Conservation (phyloP, 2,888 invertebrate genomes). For the Pyrocoelia pectoralis region DNA sequence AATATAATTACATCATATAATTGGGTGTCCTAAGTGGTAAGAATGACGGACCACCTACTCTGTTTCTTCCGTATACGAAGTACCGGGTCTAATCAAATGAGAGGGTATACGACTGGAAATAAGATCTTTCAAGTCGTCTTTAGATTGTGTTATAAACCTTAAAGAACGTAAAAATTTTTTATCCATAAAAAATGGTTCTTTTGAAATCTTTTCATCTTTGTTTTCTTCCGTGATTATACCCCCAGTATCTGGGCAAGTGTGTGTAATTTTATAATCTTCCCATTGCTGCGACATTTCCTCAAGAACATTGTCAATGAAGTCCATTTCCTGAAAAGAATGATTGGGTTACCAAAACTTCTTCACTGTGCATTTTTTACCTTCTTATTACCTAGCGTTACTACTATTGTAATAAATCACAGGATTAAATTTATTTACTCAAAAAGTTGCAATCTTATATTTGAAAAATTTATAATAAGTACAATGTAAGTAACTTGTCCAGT, state of each 20-base stretch:
- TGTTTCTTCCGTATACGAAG: no score
- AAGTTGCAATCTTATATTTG: not conserved
- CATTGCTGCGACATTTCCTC: constrained; percentile 13
- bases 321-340: constrained; percentile 23
- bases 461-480: constrained; percentile 2
- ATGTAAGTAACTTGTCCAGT: not conserved
- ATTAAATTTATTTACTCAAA: not conserved
- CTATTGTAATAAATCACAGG: not conserved
- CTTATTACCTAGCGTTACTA: not conserved
- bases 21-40: no score
- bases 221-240: not conserved
- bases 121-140: not conserved
- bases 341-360: constrained; percentile 27
- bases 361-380: constrained; percentile 22
- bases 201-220: not conserved
- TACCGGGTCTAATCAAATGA: not conserved
- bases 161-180: not conserved
- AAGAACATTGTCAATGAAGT: not conserved
- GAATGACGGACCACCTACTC: no score
- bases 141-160: constrained; percentile 7
- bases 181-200: not conserved
- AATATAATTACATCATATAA: no score
- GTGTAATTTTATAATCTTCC: constrained; percentile 8
- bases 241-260: not conserved
- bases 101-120: not conserved